A percentile compares a stretch with the other conserved stretches of the same genome.
Evolutionary conservation across 2,888 invertebrate species (phyloP).

Genomic region (Eupithecia exiguata): DNA sequence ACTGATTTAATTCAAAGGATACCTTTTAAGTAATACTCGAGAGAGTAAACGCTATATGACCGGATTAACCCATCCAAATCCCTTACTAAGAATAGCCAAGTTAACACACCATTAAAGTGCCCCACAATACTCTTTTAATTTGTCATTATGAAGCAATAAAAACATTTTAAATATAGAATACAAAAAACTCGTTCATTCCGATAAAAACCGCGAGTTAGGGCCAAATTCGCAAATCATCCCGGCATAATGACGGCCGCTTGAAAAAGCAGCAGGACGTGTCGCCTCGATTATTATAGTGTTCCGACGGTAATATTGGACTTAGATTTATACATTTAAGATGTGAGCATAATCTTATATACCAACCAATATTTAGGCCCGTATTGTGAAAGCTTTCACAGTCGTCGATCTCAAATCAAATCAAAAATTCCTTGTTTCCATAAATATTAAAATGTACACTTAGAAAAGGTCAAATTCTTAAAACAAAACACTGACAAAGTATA

Average conservation of each 20-base stretch:
- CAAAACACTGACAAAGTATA: too few relatives aligned
- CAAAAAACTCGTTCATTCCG: slow-evolving; percentile 79
- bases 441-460: too few relatives aligned
- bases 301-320: not conserved
- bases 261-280: slow-evolving; percentile 51
- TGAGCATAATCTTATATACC: not conserved
- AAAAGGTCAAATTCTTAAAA: too few relatives aligned
- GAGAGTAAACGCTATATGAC: not conserved
- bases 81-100: slow-evolving; percentile 63
- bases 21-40: not conserved
- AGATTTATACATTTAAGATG: not conserved
- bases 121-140: slow-evolving; percentile 82
- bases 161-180: slow-evolving; percentile 81
- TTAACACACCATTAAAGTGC: slow-evolving; percentile 78
- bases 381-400: too few relatives aligned
- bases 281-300: not conserved
- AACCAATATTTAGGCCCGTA: too few relatives aligned
- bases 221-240: slow-evolving; percentile 82
- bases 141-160: slow-evolving; percentile 83
- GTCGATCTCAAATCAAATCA: too few relatives aligned
- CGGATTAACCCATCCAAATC: slow-evolving; percentile 61
- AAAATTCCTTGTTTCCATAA: too few relatives aligned
- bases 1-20: not conserved
- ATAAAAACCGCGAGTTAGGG: slow-evolving; percentile 81
- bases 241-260: slow-evolving; percentile 81